Evolutionary conservation across 1,140 invertebrate genomes (phyloP).

Genomic region (Drosophila rufa): DNA sequence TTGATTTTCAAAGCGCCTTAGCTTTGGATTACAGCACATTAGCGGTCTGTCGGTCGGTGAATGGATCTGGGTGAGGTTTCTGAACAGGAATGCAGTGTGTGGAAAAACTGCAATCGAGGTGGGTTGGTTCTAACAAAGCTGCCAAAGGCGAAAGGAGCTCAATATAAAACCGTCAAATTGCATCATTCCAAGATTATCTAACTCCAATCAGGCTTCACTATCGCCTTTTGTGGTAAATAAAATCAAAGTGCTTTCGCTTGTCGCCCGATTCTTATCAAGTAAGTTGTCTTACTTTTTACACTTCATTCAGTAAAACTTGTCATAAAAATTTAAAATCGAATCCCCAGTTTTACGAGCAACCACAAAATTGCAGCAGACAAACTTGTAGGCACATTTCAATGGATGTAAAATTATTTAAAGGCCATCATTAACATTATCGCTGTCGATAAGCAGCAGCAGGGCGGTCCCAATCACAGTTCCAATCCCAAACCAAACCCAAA

Average conservation of each 20-base stretch:
- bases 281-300: slow-evolving; percentile 51
- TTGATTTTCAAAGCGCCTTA: slow-evolving; percentile 75
- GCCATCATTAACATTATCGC: slow-evolving; percentile 79
- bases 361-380: slow-evolving; percentile 63
- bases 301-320: slow-evolving; percentile 64
- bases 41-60: slow-evolving; percentile 30
- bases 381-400: slow-evolving; percentile 56
- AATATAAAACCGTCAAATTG: slow-evolving; percentile 19
- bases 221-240: slow-evolving; percentile 13
- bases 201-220: slow-evolving; percentile 8
- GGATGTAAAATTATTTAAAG: slow-evolving; percentile 68
- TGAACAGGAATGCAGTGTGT: slow-evolving; percentile 17
- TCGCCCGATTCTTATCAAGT: slow-evolving; percentile 55
- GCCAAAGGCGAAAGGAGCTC: slow-evolving; percentile 13
- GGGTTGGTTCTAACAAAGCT: slow-evolving; percentile 24
- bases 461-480: slow-evolving; percentile 26
- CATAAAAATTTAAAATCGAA: slow-evolving; percentile 77
- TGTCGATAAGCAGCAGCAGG: slow-evolving; percentile 50
- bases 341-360: slow-evolving; percentile 58
- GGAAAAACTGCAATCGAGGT: slow-evolving; percentile 21
- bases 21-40: slow-evolving; percentile 76
- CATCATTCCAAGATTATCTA: slow-evolving; percentile 37
- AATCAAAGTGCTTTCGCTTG: slow-evolving; percentile 72
- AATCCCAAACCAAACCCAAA: slow-evolving; percentile 15
- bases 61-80: slow-evolving; percentile 38